Conservation (phyloP, 2,113 vertebrate genomes). For the Aepyceros melampus region DNA sequence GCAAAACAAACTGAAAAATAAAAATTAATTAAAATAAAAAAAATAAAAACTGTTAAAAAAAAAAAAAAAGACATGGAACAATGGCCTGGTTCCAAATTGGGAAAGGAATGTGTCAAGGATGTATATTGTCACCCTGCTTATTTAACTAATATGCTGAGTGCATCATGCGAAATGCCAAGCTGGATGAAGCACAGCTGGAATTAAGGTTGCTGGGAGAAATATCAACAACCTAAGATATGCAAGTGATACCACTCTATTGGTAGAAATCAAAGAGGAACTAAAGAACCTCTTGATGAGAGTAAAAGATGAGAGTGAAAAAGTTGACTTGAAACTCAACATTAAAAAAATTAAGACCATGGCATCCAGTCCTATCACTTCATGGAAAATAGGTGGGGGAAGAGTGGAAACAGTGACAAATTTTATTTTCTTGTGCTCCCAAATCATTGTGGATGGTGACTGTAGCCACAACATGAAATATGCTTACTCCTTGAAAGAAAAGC, state of each 20-base stretch:
- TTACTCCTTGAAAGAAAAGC: background rate
- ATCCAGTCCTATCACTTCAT: background rate
- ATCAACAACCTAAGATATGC: background rate
- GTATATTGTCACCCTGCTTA: background rate
- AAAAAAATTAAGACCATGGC: background rate
- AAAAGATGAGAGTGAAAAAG: background rate
- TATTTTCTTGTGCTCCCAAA: background rate
- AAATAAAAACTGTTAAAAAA: no score
- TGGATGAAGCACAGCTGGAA: background rate
- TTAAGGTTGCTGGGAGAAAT: background rate
- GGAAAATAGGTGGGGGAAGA: background rate
- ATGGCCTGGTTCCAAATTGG: background rate
- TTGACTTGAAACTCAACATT: background rate
- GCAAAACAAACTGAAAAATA: no score
- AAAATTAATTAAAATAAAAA: no score
- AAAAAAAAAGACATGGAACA: background rate
- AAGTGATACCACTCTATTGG: background rate
- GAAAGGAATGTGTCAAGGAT: background rate
- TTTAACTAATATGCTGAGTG: background rate
- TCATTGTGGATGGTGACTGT: background rate
- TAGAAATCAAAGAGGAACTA: background rate
- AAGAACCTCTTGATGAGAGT: background rate
- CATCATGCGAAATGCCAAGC: background rate
- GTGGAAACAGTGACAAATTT: background rate
- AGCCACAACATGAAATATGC: background rate